Base-by-base conservation (phyloP, 1,140 invertebrate species). In the Drosophila paulistorum region DNA sequence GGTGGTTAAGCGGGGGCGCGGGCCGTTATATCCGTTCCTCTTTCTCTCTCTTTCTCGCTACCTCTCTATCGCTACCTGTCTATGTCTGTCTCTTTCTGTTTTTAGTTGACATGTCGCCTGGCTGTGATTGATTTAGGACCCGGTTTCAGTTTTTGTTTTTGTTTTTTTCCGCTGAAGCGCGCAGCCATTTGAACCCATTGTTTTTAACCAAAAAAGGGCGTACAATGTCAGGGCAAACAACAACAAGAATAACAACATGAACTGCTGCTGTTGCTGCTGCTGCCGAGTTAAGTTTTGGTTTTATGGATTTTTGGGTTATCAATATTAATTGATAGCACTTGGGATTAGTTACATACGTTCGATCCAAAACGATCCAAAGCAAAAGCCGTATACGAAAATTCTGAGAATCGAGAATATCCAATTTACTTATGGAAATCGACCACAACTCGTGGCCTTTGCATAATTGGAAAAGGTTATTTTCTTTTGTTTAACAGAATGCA, bases 151-250 rank as follows among this genome's bases (percentile, higher is more conserved):
- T 20, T 42, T 20, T 59, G 3, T 17, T 57, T 63, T 89, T 87
- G 80, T 83, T 84, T 77, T 87, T 89, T 87, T 87, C 84, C 84
- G 77, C 79, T 77, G 83, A 86, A 86, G 79, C 83, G 83, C 83
- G 83, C 83, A 80, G 70, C 79, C 83, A 73, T 80, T 89, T 89
- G 83, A 89, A 84, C 84, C 84, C 84, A 87, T 59, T 59, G 30
- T 89, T 89, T 87, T 74, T 60, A 81, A 74, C 80, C 84, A 78
- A 83, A 89, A 83, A 89, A 74, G 77, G 83, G 79, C 76, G 65
- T 67, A 77, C 67, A 51, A 61, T 45, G 51, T 42, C 37, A 61
- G 14, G 35, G 48, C 51, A 37, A 45, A 61, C 30, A 67, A 57
- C 69, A 48, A 35, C 74, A 55, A 77, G 63, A 59, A 55, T 41